Evolutionary conservation across 1,140 invertebrate species (phyloP).

Genomic region (Papilio machaon): DNA sequence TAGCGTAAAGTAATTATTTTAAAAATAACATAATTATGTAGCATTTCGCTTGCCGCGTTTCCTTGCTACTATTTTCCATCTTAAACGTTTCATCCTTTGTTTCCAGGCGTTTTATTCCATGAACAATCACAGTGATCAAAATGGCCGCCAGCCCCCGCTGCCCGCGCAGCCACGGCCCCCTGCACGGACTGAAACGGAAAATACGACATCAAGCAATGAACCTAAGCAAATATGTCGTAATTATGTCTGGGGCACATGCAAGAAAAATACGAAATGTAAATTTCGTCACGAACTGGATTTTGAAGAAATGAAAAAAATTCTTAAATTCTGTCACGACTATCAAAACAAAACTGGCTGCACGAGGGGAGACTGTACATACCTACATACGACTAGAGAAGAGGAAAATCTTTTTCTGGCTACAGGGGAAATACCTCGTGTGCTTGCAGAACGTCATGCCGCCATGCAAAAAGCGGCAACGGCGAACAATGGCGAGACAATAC

Average conservation of each 20-base stretch:
- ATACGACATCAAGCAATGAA: constrained; percentile 5
- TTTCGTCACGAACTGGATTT: constrained; percentile 61
- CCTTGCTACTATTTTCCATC: not conserved
- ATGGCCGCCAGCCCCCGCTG: constrained; percentile 32
- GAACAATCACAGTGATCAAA: constrained; percentile 32
- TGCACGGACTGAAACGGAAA: constrained; percentile 36
- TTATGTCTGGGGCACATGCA: constrained; percentile 65
- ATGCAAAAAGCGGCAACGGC: constrained; percentile 46
- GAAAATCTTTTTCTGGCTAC: constrained; percentile 57
- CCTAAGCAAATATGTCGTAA: constrained; percentile 58
- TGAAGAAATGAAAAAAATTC: constrained; percentile 63
- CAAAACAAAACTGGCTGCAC: constrained; percentile 63
- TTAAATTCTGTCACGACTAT: constrained; percentile 68
- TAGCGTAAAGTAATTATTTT: not conserved
- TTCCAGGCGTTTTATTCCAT: constrained; percentile 31
- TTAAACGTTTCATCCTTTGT: not conserved
- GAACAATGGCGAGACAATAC: constrained; percentile 48
- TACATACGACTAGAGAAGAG: constrained; percentile 64
- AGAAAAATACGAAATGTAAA: constrained; percentile 58
- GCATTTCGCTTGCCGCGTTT: not conserved
- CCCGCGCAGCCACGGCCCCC: constrained; percentile 19
- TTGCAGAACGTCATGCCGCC: constrained; percentile 58
- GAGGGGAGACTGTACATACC: constrained; percentile 61
- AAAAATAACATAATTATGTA: not conserved
- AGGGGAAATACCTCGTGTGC: constrained; percentile 55